phyloP scores from a whole-genome alignment of 2,888 invertebrate genomes.

The Ptilodon capucinus region DNA sequence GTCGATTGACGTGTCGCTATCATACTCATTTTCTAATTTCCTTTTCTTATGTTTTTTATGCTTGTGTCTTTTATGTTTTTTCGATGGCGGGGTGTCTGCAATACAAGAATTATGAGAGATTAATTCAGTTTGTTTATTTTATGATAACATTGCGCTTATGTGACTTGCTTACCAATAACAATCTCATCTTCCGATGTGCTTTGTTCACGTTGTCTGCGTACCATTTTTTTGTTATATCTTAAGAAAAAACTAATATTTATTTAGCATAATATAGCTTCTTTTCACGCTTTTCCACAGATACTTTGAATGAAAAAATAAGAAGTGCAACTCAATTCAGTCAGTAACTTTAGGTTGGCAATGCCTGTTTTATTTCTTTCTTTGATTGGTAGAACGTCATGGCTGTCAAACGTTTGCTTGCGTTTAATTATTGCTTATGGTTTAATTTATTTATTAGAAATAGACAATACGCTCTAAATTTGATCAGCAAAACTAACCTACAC shows the following conservation, averaged over 20 bases:
- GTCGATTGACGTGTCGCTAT: conserved; percentile 79
- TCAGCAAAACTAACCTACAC: no score
- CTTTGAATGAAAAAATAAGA: no score
- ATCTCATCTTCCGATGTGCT: conserved; percentile 77
- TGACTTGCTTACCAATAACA: conserved; percentile 67
- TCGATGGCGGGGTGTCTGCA: conserved; percentile 75
- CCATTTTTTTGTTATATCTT: no score
- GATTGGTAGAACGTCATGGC: not conserved
- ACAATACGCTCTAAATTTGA: no score
- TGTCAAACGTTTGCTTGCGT: not conserved
- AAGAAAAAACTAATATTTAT: no score
- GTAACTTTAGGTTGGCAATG: not conserved
- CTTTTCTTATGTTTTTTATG: conserved; percentile 84
- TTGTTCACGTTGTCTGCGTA: conserved; percentile 70
- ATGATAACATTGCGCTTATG: not conserved
- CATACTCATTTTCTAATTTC: conserved; percentile 78
- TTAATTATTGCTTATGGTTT: no score
- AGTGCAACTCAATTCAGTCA: no score
- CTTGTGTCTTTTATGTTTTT: conserved; percentile 85
- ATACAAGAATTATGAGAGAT: not conserved
- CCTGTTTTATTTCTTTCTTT: not conserved
- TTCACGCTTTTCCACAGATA: no score
- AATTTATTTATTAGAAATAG: no score
- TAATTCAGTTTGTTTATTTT: not conserved
- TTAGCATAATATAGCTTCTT: no score